Evolutionary conservation across 2,113 vertebrate species (phyloP).

Genomic region (Stigmatopora nigra): DNA sequence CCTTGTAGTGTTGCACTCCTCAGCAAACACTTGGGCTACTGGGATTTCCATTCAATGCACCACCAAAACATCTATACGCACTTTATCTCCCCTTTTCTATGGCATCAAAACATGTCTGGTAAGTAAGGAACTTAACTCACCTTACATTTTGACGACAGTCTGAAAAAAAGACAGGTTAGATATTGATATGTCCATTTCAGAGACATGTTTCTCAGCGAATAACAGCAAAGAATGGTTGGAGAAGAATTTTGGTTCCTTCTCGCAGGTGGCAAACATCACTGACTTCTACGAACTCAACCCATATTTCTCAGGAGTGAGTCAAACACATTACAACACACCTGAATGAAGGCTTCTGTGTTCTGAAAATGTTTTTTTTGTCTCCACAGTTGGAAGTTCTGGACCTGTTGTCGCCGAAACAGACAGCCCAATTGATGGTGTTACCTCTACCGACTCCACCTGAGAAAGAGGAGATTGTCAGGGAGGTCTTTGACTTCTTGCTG

Average conservation of each 20-base stretch:
- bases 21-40: slow-evolving; percentile 29
- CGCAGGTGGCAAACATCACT: slow-evolving; percentile 27
- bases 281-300: slow-evolving; percentile 50
- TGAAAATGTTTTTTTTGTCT: background rate
- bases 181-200: slow-evolving; percentile 26
- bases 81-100: slow-evolving; percentile 60
- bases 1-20: slow-evolving; percentile 54
- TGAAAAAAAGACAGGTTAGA: too few relatives aligned
- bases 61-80: slow-evolving; percentile 39
- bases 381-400: slow-evolving; percentile 50
- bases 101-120: slow-evolving; percentile 49
- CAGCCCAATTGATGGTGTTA: slow-evolving; percentile 53
- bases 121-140: slow-evolving; percentile 1
- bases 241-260: slow-evolving; percentile 53
- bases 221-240: slow-evolving; percentile 44
- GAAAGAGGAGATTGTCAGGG: slow-evolving; percentile 42
- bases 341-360: background rate
- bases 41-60: slow-evolving; percentile 16
- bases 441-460: slow-evolving; percentile 37
- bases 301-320: slow-evolving; percentile 52
- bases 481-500: slow-evolving; percentile 56
- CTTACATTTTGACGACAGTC: too few relatives aligned
- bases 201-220: slow-evolving; percentile 37
- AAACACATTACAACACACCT: background rate
- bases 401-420: slow-evolving; percentile 45